Percentiles rank a stretch among this genome's conserved stretches.
These are phyloP conservation scores for Candidula unifasciata DNA, from an alignment of 2,888 invertebrate genomes.

Conservation along the genomic window DNA sequence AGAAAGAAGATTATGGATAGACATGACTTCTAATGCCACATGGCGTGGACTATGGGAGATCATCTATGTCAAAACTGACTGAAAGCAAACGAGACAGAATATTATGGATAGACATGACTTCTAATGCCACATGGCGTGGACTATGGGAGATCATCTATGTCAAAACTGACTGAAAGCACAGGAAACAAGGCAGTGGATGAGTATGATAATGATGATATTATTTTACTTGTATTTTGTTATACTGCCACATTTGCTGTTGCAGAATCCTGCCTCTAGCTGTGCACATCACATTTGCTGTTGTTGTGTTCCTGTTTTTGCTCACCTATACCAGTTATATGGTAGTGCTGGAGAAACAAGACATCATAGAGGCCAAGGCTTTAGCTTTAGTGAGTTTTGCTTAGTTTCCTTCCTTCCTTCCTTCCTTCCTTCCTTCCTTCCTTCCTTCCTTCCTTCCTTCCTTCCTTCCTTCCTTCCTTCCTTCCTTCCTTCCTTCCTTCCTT, in stretches of 20 bases:
- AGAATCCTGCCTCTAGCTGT: constrained; percentile 89
- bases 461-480: not conserved
- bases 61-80: too few species aligned
- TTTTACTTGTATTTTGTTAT: too few species aligned
- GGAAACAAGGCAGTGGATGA: too few species aligned
- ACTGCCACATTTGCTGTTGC: constrained; percentile 56
- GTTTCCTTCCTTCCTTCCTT: not conserved
- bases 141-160: too few species aligned
- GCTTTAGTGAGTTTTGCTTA: constrained; percentile 82
- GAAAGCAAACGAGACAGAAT: too few species aligned
- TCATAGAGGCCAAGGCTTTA: constrained; percentile 85
- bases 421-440: not conserved
- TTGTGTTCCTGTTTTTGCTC: constrained; percentile 86
- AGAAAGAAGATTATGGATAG: too few species aligned
- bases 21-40: too few species aligned
- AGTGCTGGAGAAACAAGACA: constrained; percentile 84
- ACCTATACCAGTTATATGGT: constrained; percentile 91
- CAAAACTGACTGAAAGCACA: too few species aligned
- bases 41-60: too few species aligned
- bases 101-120: too few species aligned
- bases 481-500: not conserved
- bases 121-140: too few species aligned
- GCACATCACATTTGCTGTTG: constrained; percentile 86
- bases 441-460: not conserved
- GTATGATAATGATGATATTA: too few species aligned